Base-by-base conservation (phyloP, 2,113 vertebrate species). In the Nyctereutes procyonoides region DNA sequence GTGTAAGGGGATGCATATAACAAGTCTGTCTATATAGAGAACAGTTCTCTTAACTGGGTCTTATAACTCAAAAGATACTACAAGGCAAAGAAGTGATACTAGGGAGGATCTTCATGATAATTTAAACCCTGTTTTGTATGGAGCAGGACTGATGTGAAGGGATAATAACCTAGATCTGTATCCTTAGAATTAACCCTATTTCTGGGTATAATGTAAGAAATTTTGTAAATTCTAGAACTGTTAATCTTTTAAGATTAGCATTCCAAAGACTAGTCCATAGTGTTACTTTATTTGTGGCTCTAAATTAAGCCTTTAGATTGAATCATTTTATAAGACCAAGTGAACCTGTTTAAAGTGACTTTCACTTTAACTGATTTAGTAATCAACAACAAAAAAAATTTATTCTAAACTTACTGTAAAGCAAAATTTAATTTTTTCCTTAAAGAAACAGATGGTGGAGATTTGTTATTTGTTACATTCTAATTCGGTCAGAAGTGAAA, bases 41-140 rank as follows among this genome's bases (percentile, higher is more conserved):
- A 60, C 74, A 67, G 62, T 95, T 96, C 69, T 87, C 69, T 97
- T 97, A 91, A 73, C 77, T 98, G 92, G 80, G 53, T 63, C 88
- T 87, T 92, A 74, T 76, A 88, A 95, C 43, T 84, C 55, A 89
- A 77, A 88, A 77, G 71, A 56, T 80, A 26, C 73, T 67, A 65
- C 28, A 58, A 51, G 26, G 26, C 63, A 79, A 53, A 86, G 15
- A 84, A 76, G 20, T 69, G 55, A 2, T 80, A 28, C 48, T 69
- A 81, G 67, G 43, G 15, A 90, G 15, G 20, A n/a, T 73, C 63
- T 74, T 56, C 32, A 14, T 93, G 32, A 22, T 85, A 56, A 35
- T 56, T 80, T 51, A 80, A 80, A 22, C 74, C 81, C 63, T n/a
- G 0, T 79, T 90, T 80, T 69, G 26, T 84, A 20, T 15, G 28